A percentile compares a stretch with the other conserved stretches of the same genome.
These are phyloP conservation scores for Falco concolor DNA, from an alignment of 2,797 vertebrate species.

Conservation along the genomic window DNA sequence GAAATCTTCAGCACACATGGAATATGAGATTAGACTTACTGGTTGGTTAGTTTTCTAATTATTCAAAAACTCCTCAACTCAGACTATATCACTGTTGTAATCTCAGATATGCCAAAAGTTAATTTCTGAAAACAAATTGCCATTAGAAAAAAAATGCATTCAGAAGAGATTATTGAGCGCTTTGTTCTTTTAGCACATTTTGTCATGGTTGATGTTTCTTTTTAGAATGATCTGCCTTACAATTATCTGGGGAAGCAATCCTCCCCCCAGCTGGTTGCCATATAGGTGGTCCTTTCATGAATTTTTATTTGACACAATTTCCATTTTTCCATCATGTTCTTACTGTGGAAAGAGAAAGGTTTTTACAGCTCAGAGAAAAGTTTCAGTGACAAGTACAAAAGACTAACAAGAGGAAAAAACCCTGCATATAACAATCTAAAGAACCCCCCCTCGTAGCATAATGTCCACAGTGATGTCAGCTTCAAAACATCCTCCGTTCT, in stretches of 20 bases:
- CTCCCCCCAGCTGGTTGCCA: rapidly evolving
- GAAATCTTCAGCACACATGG: not conserved
- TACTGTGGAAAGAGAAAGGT: not conserved
- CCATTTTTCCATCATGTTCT: not conserved
- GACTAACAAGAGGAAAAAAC: constrained; percentile 26
- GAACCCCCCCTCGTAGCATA: constrained; percentile 36
- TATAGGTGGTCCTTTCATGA: constrained; percentile 34
- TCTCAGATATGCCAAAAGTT: not conserved
- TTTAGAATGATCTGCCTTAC: not conserved
- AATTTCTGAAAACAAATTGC: constrained; percentile 15
- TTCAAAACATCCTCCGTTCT: constrained; percentile 59
- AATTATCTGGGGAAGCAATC: not conserved
- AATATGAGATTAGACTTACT: not conserved
- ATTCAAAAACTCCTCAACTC: not conserved
- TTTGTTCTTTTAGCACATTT: not conserved
- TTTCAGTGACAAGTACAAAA: constrained; percentile 60
- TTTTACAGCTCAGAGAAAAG: constrained; percentile 5
- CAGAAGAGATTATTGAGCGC: not conserved
- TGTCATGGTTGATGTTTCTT: not conserved
- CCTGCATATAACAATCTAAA: constrained; percentile 34
- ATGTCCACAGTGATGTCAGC: constrained; percentile 53
- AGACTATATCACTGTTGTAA: not conserved
- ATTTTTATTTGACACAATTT: constrained; percentile 26
- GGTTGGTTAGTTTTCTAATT: not conserved
- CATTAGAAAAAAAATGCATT: not conserved